Evolutionary conservation across 2,888 invertebrate genomes (phyloP).

Genomic region (Agrotis clavis): DNA sequence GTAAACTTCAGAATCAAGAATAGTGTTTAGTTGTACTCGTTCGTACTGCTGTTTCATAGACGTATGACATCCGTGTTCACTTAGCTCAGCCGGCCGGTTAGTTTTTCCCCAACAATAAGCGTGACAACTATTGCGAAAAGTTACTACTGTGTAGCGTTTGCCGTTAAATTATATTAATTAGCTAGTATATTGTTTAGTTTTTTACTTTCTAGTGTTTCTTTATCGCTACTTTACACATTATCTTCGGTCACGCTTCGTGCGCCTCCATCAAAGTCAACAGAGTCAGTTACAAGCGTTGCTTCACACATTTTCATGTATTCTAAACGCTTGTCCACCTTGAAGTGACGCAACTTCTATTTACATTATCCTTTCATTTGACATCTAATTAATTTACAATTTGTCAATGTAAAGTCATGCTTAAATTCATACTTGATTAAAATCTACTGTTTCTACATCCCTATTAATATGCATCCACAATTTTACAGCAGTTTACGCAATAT

Average conservation of each 20-base stretch:
- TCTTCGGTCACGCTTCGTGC: constrained; percentile 80
- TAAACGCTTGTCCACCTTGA: constrained; percentile 71
- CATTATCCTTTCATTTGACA: constrained; percentile 69
- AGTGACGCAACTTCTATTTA: constrained; percentile 61
- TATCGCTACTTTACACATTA: constrained; percentile 77
- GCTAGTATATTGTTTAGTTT: constrained; percentile 51
- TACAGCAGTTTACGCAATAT: constrained; percentile 34
- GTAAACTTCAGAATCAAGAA: constrained; percentile 51
- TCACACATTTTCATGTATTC: constrained; percentile 70
- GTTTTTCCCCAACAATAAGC: constrained; percentile 46
- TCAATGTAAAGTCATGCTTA: constrained; percentile 5
- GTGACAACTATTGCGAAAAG: constrained; percentile 65
- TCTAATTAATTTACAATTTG: constrained; percentile 47
- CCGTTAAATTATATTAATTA: constrained; percentile 45
- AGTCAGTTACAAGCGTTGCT: constrained; percentile 73
- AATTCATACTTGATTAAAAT: constrained; percentile 12
- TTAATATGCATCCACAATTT: constrained; percentile 20
- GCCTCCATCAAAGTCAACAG: constrained; percentile 75
- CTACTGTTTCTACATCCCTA: constrained; percentile 4
- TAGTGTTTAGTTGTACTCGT: constrained; percentile 52
- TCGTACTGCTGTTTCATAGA: constrained; percentile 65
- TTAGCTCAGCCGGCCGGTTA: constrained; percentile 70
- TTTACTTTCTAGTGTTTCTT: constrained; percentile 78
- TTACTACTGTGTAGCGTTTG: constrained; percentile 45
- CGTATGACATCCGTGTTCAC: constrained; percentile 63